Evolutionary conservation across 2,888 invertebrate species (phyloP).

Genomic region (Scaptomyza tumidula): DNA sequence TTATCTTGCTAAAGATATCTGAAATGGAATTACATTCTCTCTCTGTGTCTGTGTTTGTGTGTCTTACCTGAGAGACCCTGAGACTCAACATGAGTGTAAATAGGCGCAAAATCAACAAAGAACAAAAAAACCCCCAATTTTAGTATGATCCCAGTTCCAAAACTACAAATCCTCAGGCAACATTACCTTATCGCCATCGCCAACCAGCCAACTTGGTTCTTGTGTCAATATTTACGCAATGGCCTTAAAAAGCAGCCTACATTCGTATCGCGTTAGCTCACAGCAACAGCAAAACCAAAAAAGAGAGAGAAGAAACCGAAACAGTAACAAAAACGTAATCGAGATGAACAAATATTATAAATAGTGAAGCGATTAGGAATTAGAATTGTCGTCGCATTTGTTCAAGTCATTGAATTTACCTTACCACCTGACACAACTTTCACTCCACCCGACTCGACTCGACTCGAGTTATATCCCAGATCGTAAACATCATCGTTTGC

Average conservation of each 20-base stretch:
- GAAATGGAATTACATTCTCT: not conserved
- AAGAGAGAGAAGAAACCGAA: not conserved
- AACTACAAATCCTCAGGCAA: conserved; percentile 6
- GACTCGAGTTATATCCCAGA: no score
- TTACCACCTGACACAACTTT: conserved; percentile 28
- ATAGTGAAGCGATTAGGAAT: conserved; percentile 35
- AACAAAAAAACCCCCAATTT: not conserved
- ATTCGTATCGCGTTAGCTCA: conserved; percentile 3
- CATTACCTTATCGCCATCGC: conserved; percentile 45
- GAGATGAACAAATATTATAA: conserved; percentile 60
- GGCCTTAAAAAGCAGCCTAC: conserved; percentile 9
- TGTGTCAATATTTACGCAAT: conserved; percentile 52
- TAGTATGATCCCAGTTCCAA: not conserved
- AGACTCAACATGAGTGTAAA: conserved; percentile 28
- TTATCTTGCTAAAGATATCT: conserved; percentile 5
- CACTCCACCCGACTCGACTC: no score
- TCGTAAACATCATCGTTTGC: conserved; percentile 23
- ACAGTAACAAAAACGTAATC: conserved; percentile 3
- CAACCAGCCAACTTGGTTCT: not conserved
- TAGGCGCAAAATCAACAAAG: conserved; percentile 30
- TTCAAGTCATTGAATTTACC: conserved; percentile 39
- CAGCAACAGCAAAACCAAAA: not conserved
- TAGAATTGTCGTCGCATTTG: conserved; percentile 45
- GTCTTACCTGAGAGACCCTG: conserved; percentile 9
- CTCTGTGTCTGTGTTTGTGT: not conserved